Evolutionary conservation across 2,888 invertebrate species (phyloP), one percentile per base, ranked within the genome.

Genomic region (Drosophila prolongata): DNA sequence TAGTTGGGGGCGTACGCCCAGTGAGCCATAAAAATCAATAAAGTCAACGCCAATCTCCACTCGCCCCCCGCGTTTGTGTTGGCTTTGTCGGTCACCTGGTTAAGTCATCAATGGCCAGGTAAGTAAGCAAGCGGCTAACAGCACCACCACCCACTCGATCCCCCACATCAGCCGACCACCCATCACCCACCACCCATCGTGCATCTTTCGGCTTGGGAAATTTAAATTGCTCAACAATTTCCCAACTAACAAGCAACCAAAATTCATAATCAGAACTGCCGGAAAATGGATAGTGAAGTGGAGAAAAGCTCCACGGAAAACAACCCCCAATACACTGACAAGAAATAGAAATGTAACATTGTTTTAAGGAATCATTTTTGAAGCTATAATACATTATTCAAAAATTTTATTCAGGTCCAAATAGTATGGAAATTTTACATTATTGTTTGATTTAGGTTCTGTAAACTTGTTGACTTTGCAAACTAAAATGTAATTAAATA

Each of bases 1-100:
- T 8, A 8, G 30, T 30, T 46, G 47, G 27, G 9, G 27, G 9
- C 27, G 27, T 46, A 49, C 43, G 61, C 50, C 86, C 78, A 84
- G 69, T 86, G 88, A 88, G 83, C 71, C 86, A 86, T 86, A 75
- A 84, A 83, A 84, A 84, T 84, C 83, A 84, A 84, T 84, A 84
- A 86, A 82, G 75, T 78, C 76, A 82, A 75, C 83, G 30, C 47
- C 47, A 5, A 5, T 50, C 66, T 55, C 49, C 37, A 19, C 34
- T 30, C 44, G 2, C 13, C 27, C 6, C 16, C 37, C 10, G 6
- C 30, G 16, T 24, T 40, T 62, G 54, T 61, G 56, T 57, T 49
- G 65, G 72, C 69, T 72, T 75, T 80, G 77, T 64, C 47, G 58
- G 61, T 77, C 64, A 80, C 74, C 78, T 78, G 84, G 53, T 58